Percentiles rank a stretch among this genome's conserved stretches.
Conservation (phyloP, 2,888 invertebrate species). For the Temnothorax ravouxi region DNA sequence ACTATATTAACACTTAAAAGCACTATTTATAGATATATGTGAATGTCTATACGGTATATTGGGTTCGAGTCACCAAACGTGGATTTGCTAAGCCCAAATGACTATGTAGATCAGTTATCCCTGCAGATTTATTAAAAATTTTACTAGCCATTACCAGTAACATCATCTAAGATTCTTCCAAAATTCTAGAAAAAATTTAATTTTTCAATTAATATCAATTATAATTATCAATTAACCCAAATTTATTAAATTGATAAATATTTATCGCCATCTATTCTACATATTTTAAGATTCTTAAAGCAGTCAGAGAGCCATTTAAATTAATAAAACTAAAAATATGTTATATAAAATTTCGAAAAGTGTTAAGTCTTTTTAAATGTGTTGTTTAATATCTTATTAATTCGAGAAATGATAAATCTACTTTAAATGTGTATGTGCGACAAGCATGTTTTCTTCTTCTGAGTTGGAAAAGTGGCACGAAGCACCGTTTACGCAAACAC, state of each 20-base stretch:
- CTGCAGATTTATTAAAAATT: neutral
- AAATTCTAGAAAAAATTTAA: neutral
- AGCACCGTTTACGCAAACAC: conserved; percentile 5
- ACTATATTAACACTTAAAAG: neutral
- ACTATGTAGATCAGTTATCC: neutral
- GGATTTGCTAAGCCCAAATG: neutral
- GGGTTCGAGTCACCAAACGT: neutral
- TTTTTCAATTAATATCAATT: conserved; percentile 7
- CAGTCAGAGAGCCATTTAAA: neutral
- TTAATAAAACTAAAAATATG: neutral
- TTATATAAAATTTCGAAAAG: neutral
- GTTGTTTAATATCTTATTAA: neutral
- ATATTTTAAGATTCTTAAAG: conserved; percentile 7
- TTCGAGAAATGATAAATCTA: neutral
- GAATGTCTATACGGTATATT: neutral
- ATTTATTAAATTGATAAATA: neutral
- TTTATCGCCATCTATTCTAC: neutral
- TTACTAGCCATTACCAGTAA: neutral
- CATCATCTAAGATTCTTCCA: neutral
- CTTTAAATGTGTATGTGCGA: neutral
- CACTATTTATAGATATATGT: neutral
- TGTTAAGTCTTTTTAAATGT: neutral
- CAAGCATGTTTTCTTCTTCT: neutral
- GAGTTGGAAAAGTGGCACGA: neutral
- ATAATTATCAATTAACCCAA: neutral